A percentile compares a stretch with the other conserved stretches of the same genome.
Conservation (phyloP, 37 sponge, comb jelly and placozoan species). For the Lycopodina hypogea region DNA sequence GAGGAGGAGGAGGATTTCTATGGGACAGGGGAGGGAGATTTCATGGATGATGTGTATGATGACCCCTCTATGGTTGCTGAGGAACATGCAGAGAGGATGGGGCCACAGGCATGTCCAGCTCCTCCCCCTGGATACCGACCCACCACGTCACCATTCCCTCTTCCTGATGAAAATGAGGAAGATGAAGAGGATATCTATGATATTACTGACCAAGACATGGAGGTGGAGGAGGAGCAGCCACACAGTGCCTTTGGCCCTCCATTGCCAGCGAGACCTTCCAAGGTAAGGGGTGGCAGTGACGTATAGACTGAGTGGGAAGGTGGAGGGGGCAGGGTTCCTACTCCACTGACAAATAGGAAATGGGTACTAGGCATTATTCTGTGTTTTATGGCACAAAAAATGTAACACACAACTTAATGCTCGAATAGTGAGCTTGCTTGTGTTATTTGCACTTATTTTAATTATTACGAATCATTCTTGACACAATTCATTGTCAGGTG, state of each 20-base stretch:
- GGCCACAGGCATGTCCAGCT: not conserved
- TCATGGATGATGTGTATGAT: conserved; percentile 12
- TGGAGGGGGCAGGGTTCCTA: too few relatives aligned
- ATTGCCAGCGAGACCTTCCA: conserved; percentile 10
- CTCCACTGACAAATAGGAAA: too few relatives aligned
- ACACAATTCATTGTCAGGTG: too few relatives aligned
- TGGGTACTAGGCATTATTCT: too few relatives aligned
- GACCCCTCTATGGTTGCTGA: not conserved
- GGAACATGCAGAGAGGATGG: not conserved
- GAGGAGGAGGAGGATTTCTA: not conserved
- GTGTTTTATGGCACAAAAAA: too few relatives aligned
- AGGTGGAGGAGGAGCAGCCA: not conserved
- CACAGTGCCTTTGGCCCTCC: not conserved
- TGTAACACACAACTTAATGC: too few relatives aligned
- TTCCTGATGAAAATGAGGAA: not conserved
- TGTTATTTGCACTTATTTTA: too few relatives aligned
- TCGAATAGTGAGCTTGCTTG: too few relatives aligned
- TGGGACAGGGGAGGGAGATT: not conserved
- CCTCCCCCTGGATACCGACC: not conserved
- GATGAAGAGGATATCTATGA: conserved; percentile 15
- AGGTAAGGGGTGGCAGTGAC: not conserved
- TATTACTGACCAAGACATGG: not conserved
- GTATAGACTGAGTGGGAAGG: too few relatives aligned
- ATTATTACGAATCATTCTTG: too few relatives aligned
- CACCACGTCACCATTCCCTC: not conserved